Conservation (phyloP, 2,888 invertebrate genomes). For the Macrosoma leucophasiata region DNA sequence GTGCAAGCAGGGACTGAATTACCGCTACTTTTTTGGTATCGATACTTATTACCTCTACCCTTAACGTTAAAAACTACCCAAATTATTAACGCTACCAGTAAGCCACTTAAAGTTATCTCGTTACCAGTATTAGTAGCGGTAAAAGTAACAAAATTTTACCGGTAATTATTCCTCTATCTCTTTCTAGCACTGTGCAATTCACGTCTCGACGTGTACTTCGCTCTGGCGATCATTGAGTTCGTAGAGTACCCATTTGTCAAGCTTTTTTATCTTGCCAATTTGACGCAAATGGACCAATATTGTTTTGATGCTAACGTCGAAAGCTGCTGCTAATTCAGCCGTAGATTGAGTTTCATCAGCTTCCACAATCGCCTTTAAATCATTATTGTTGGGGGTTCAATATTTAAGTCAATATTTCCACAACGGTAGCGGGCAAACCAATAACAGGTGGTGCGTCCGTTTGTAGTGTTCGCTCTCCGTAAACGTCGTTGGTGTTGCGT, state of each 20-base stretch:
- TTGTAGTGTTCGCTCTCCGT: slow-evolving; percentile 11
- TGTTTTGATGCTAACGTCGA: slow-evolving; percentile 13
- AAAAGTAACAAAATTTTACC: too few species aligned
- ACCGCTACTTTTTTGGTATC: too few species aligned
- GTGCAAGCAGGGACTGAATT: too few species aligned
- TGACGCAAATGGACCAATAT: slow-evolving; percentile 14
- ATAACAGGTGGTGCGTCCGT: slow-evolving; percentile 10
- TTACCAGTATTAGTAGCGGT: too few species aligned
- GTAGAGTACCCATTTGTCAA: not conserved
- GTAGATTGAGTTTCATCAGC: slow-evolving; percentile 9
- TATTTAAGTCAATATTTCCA: slow-evolving; percentile 8
- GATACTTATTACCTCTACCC: too few species aligned
- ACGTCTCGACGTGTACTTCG: not conserved
- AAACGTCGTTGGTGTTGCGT: slow-evolving; percentile 13
- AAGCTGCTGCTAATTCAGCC: slow-evolving; percentile 10
- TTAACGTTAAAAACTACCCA: too few species aligned
- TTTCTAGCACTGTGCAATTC: too few species aligned
- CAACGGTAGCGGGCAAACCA: slow-evolving; percentile 6
- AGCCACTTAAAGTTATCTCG: too few species aligned
- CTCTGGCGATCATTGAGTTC: slow-evolving; percentile 2
- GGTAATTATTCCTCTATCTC: too few species aligned
- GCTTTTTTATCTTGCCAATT: slow-evolving; percentile 12
- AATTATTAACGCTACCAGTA: too few species aligned
- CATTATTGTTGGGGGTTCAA: too few species aligned
- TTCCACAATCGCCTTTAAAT: slow-evolving; percentile 11